These are phyloP conservation scores for zebrafish (Danio rerio) DNA, from an alignment of 2,113 vertebrate species.

Conservation along the genomic window DNA sequence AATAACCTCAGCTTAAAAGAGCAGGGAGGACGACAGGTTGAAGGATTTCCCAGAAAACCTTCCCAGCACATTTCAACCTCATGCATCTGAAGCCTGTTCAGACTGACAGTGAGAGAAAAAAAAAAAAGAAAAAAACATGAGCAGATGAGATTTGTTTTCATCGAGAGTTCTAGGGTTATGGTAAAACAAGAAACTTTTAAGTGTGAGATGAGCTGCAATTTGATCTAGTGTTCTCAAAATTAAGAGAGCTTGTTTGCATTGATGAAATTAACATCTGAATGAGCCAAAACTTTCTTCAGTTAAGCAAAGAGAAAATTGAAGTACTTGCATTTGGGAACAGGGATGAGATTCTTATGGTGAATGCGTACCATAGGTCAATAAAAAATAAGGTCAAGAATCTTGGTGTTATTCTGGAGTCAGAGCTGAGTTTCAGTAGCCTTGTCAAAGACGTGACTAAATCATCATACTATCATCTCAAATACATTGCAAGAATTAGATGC, in stretches of 20 bases:
- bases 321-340: too few relatives aligned
- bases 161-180: not conserved
- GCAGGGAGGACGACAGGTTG: not conserved
- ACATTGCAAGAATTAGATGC: too few relatives aligned
- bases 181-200: not conserved
- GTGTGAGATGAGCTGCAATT: not conserved
- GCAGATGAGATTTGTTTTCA: not conserved
- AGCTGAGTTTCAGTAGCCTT: too few relatives aligned
- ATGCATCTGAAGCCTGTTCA: slow-evolving; percentile 4
- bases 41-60: slow-evolving; percentile 14
- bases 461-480: too few relatives aligned
- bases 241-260: not conserved
- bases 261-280: too few relatives aligned
- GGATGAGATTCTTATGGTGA: too few relatives aligned
- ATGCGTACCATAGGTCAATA: too few relatives aligned
- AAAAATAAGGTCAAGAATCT: too few relatives aligned
- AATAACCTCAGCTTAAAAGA: not conserved
- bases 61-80: not conserved
- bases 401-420: too few relatives aligned
- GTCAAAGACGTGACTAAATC: too few relatives aligned
- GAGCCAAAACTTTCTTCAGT: too few relatives aligned
- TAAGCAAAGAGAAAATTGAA: too few relatives aligned
- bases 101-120: not conserved
- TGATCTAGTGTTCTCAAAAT: not conserved
- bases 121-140: not conserved